Conservation (phyloP, 2,113 vertebrate species). For the Caretta caretta region DNA sequence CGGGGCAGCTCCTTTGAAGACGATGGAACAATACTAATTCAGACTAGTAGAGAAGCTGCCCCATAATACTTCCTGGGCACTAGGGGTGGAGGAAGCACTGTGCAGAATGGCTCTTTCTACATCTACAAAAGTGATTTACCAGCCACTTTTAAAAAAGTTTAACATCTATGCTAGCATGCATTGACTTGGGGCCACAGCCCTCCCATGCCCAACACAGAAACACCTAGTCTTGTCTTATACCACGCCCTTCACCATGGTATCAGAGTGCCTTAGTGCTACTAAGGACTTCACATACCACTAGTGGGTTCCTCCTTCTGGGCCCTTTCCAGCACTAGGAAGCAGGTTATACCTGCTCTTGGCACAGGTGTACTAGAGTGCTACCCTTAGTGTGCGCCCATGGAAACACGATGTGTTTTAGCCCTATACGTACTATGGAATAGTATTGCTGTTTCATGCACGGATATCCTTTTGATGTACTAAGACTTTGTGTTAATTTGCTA, state of each 20-base stretch:
- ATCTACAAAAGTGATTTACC: not conserved
- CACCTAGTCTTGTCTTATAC: not conserved
- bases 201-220: accelerated
- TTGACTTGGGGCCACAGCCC: not conserved
- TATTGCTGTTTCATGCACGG: not conserved
- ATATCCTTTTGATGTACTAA: not conserved
- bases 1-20: conserved; percentile 4
- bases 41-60: not conserved
- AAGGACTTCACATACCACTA: not conserved
- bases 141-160: not conserved
- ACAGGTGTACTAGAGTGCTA: not conserved
- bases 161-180: not conserved
- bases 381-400: not conserved
- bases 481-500: accelerated
- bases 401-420: not conserved
- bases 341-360: not conserved
- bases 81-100: not conserved
- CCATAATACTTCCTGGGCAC: not conserved
- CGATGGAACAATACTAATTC: not conserved
- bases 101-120: not conserved
- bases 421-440: not conserved
- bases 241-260: not conserved
- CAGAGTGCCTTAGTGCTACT: not conserved
- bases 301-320: not conserved
- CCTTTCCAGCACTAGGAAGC: not conserved